Evolutionary conservation across 2,113 vertebrate species (phyloP).

Genomic region (Rhynchomys soricoides): DNA sequence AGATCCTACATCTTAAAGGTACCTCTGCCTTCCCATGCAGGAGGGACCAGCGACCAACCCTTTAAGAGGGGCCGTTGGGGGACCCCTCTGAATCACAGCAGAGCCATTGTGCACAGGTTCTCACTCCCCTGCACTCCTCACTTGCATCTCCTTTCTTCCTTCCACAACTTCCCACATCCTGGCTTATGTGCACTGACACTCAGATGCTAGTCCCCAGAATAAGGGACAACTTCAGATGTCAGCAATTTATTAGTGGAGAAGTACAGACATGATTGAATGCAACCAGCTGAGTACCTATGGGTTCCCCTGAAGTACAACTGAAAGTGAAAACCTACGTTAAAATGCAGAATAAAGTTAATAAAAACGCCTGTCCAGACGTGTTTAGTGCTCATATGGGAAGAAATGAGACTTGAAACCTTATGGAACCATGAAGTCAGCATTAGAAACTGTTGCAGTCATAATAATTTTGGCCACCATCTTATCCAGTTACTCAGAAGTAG

Average conservation of each 20-base stretch:
- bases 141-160: not conserved
- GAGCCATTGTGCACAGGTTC: not conserved
- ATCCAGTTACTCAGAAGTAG: not conserved
- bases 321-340: not conserved
- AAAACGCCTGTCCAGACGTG: not conserved
- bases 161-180: not conserved
- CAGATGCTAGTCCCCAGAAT: not conserved
- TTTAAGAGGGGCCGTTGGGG: not conserved
- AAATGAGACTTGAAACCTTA: not conserved
- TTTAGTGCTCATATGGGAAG: not conserved
- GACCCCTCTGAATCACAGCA: not conserved
- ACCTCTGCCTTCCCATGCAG: not conserved
- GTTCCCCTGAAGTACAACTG: not conserved
- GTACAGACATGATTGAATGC: not conserved
- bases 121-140: rapidly evolving
- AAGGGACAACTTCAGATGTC: not conserved
- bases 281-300: not conserved
- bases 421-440: not conserved
- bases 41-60: not conserved
- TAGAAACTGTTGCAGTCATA: not conserved
- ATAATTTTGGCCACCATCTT: not conserved
- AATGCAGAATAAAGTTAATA: not conserved
- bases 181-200: rapidly evolving
- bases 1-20: too few species aligned
- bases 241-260: not conserved